Base-by-base conservation (phyloP, 1,140 invertebrate genomes). In the Aphaenogaster ashmeadi region DNA sequence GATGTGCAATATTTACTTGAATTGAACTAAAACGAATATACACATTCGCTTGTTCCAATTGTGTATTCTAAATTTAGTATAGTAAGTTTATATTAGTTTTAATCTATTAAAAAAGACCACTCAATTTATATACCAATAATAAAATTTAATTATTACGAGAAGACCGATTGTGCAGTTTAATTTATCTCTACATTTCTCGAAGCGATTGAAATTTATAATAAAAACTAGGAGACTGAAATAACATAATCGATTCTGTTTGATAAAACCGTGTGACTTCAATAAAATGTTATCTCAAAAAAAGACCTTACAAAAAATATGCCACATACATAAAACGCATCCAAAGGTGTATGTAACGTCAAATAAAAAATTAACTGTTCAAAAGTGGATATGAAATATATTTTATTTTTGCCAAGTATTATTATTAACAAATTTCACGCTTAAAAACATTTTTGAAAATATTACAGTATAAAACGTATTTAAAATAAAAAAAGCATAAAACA, bases 71-170 rank as follows among this genome's bases (percentile, higher is more conserved):
- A 75, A 71, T 52, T n/a, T 36, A n/a, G 21, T 27, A 27, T 3
- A 56, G 72, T 41, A 21, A 38, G 13, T 60, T 44, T 44, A 27
- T 27, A 15, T 44, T 58, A 27, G 13, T 74, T 56, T 36, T 38
- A 56, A 75, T 41, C 11, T 44, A 1, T 75, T 58, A 54, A 74
- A 4, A 3, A 74, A 75, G 0, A 54, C 15, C 7, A 56, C 21
- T 47, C 8, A 8, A 44, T 27, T 6, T 15, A 33, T 27, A 15
- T 41, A 44, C 41, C 13, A 21, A 36, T 18, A 13, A 54, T 38
- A 54, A 38, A 74, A 74, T 13, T 52, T n/a, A 54, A 72, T 74
- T 54, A 54, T 54, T 52, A 36, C 13, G 18, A 50, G 58, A 38
- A 66, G 8, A 66, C 8, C 27, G 4, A 67, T 41, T 21, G n/a